Base-by-base conservation (phyloP, 2,888 invertebrate species). In the Melitaea athalia region DNA sequence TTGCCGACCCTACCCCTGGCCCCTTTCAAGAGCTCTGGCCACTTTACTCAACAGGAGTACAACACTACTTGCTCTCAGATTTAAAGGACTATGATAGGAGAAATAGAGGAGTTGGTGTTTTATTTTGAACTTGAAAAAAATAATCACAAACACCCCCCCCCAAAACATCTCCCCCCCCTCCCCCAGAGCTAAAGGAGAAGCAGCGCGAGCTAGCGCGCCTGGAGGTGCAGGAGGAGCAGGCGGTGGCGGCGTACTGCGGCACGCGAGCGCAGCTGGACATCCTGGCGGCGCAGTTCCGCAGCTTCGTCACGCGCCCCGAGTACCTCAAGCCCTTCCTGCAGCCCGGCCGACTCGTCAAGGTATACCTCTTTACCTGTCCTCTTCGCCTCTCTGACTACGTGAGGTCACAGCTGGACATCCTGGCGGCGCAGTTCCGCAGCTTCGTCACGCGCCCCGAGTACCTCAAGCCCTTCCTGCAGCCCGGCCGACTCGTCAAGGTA, bases 251-350 rank as follows among this genome's bases (percentile, higher is more conserved):
- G 0, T 99, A 99, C 87, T 97, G 97, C 89, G 95, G 95, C 78
- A 96, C 99, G 73, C 93, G 98, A 49, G 94, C 96, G 65, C 97
- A 98, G 85, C 90, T 99, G 63, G 95, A 97, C 60, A 83, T 94
- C 31, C 92, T 98, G 43, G 95, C 95, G 11, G 92, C 93, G 52
- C 95, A 97, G 81, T 97, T 98, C 86, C 94, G 96, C 42, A 90
- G 93, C 0, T 98, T 95, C 85, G 94, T 99, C 72, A 97, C 97
- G 0, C 95, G 95, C 79, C 97, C 99, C 0, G 95, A 97, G 82
- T 97, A 98, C 86, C 88, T 99, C 42, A 94, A 98, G 72, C 99
- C 99, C 0, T 99, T 99, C 91, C 89, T 99, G 68, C 98, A 99
- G 84, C 97, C 98, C 0, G 99, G 99, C 0, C 93, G 99, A 79